Conservation (phyloP, 2,113 vertebrate species). For the Hemiscyllium ocellatum region DNA sequence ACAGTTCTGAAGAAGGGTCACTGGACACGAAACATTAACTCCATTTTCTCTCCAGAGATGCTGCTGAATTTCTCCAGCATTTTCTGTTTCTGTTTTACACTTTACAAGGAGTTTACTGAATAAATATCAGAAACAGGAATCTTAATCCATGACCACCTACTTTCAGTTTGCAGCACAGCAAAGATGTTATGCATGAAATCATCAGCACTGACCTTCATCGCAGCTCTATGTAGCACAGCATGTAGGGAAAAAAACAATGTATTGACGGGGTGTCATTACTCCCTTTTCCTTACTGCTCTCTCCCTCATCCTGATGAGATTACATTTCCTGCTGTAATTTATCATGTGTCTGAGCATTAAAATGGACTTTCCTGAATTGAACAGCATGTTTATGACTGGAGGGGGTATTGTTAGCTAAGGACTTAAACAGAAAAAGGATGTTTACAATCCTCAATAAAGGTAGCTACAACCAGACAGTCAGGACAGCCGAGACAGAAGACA, state of each 20-base stretch:
- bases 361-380: slow-evolving; percentile 63
- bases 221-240: background rate
- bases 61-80: no score
- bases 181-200: background rate
- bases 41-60: no score
- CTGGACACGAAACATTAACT: no score
- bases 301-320: slow-evolving; percentile 89
- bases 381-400: slow-evolving; percentile 66
- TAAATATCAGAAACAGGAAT: background rate
- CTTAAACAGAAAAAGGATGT: slow-evolving; percentile 57
- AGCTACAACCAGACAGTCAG: slow-evolving; percentile 60
- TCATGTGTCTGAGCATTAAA: slow-evolving; percentile 67
- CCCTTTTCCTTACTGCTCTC: slow-evolving; percentile 66
- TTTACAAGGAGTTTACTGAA: background rate
- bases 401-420: slow-evolving; percentile 70
- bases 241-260: background rate
- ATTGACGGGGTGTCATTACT: background rate
- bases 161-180: background rate
- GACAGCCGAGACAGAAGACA: slow-evolving; percentile 50
- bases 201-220: background rate
- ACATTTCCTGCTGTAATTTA: slow-evolving; percentile 77
- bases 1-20: no score
- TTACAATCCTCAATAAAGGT: slow-evolving; percentile 62
- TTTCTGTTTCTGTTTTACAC: background rate
- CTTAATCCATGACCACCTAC: background rate